These are phyloP conservation scores for Drusus annulatus DNA, from an alignment of 1,140 invertebrate species.

Conservation along the genomic window DNA sequence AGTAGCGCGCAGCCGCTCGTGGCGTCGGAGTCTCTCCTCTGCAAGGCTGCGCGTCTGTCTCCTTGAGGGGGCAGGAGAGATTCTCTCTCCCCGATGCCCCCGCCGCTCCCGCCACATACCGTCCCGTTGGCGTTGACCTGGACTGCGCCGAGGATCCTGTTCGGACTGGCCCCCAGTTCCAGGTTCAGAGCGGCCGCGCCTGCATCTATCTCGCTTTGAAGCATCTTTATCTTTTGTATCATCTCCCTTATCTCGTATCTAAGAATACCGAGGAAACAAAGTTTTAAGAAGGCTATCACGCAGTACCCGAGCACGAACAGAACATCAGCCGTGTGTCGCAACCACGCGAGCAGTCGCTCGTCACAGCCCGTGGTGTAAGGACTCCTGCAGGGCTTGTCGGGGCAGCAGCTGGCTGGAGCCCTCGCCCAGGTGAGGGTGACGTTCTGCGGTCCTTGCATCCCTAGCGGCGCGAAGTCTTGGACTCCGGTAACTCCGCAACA, in stretches of 20 bases:
- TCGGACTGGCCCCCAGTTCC: constrained; percentile 67
- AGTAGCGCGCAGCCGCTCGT: constrained; percentile 77
- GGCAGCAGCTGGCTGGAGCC: constrained; percentile 73
- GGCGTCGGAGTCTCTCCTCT: constrained; percentile 76
- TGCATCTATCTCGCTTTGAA: constrained; percentile 72
- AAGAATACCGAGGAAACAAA: constrained; percentile 91
- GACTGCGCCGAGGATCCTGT: constrained; percentile 67
- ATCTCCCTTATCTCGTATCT: constrained; percentile 89
- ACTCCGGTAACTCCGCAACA: constrained; percentile 87
- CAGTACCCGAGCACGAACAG: constrained; percentile 91
- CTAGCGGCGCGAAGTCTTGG: constrained; percentile 72
- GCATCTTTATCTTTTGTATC: constrained; percentile 89
- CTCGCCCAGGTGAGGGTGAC: constrained; percentile 60
- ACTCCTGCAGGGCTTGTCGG: constrained; percentile 64
- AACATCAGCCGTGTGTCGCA: constrained; percentile 83
- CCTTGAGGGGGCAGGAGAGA: constrained; percentile 69
- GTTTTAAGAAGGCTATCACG: constrained; percentile 90
- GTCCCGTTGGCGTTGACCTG: constrained; percentile 69
- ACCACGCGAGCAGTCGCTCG: constrained; percentile 79
- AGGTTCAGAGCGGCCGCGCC: constrained; percentile 59
- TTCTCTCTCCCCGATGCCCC: constrained; percentile 63
- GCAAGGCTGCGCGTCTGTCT: constrained; percentile 70
- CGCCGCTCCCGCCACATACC: constrained; percentile 60
- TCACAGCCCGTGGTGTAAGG: constrained; percentile 77
- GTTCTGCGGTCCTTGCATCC: constrained; percentile 63